Base-by-base conservation (phyloP, 2,113 vertebrate genomes). In the Brienomyrus longianalis region DNA sequence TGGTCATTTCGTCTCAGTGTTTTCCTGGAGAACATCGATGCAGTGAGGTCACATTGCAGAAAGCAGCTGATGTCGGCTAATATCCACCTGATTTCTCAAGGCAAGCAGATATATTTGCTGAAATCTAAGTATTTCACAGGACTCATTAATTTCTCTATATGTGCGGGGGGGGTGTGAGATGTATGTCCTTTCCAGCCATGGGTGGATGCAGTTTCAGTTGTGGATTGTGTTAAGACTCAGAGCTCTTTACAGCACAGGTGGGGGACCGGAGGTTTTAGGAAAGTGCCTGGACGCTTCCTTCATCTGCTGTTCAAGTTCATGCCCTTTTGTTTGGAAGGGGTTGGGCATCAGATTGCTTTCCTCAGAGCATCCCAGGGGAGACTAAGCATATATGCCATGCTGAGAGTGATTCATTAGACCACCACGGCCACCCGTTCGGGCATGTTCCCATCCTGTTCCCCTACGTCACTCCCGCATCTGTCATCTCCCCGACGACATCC, bases 101-200 rank as follows among this genome's bases (percentile, higher is more conserved):
- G 74, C 74, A 80, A 19, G 74, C 74, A 80, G 35, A 80, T 39
- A 80, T 80, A 80, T 80, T 80, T 80, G 74, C 74, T 39, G 74
- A 70, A 70, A 70, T 70, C 27, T 10, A 43, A 39, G 35, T 80
- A 80, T 80, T 80, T 80, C 6, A 31, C 35, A 19, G 74, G 31
- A 80, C 74, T 80, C 74, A 43, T 80, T 80, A 80, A 43, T 17
- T 80, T 80, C 74, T 80, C 74, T n/a, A 43, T 43, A 43, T 80
- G 35, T 80, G 17, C 35, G 3, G 27, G 66, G 27, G 1, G 27
- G 27, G 11, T 3, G 74, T 77, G 74, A 39, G 74, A 80, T 80
- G 15, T 43, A 80, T 43, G 74, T 80, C 35, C 6, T 2, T 43
- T 80, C 17, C 15, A 43, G 31, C 17, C 74, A 80, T 80, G 74